Evolutionary conservation across 1,140 invertebrate species (phyloP), one percentile per base, ranked within the genome.

Genomic region (Fragariocoptes setiger): DNA sequence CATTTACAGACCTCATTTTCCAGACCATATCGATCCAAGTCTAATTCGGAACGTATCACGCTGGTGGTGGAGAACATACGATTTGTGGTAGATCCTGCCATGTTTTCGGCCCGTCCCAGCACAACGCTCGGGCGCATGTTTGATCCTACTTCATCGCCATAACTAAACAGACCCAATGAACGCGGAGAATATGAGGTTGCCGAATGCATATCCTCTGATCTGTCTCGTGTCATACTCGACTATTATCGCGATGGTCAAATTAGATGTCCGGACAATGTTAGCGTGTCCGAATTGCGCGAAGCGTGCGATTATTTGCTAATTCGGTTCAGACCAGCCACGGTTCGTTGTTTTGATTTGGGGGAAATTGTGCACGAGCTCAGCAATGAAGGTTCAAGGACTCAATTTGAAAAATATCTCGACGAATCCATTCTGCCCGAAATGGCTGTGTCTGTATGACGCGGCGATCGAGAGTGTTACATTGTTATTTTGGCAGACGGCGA

Each of bases 261-360:
- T 47, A 65, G 76, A 20, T 85, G 82, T 54, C 82, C 82, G 1
- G 66, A 67, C 14, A 70, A 69, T 37, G 74, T 86, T 3, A 70
- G 74, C 3, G 76, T 90, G 13, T 77, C 85, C 53, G 90, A 97
- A 59, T 58, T 99, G 25, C 62, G 86, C 40, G 92, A 99, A 59
- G 90, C 90, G 18, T 99, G 88, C 55, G 92, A 99, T 59, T 99
- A 99, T 58, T 61, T 99, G 20, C 66, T 99, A 2, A 75, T 99
- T 51, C 92, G 92, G 16, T 99, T 99, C 57, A 82, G 92, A 63
- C 77, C 85, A 2, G 71, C 69, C 39, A 95, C 88, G 22, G 72
- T 99, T 22, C 77, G 86, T 55, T 95, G 85, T 59, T 76, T 83
- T 60, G 83, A 86, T 65, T 64, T 90, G 44, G n/a, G n/a, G n/a